phyloP scores from a whole-genome alignment of 35 echinoderm and acorn worm species.

The Apostichopus californicus region DNA sequence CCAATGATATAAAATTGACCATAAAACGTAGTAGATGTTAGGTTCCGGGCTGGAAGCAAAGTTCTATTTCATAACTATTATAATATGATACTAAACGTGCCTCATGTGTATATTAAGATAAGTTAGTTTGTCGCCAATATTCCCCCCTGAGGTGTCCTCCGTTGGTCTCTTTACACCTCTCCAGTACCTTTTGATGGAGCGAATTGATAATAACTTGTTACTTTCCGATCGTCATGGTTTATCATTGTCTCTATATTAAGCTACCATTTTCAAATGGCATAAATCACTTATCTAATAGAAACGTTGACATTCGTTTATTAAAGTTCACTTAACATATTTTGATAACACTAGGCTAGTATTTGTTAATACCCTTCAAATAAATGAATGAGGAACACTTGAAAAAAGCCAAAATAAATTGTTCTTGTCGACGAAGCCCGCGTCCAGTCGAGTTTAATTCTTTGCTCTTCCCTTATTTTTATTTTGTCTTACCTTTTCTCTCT shows the following conservation, averaged over 20 bases:
- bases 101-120: too few species aligned
- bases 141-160: background rate
- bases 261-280: background rate
- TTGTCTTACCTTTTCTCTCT: background rate
- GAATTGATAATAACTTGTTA: conserved; percentile 12
- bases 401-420: conserved; percentile 3
- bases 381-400: background rate
- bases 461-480: background rate
- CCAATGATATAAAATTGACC: too few species aligned
- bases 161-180: background rate
- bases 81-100: too few species aligned
- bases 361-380: background rate
- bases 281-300: background rate
- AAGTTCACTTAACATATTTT: background rate
- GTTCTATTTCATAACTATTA: too few species aligned
- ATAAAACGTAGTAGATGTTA: too few species aligned
- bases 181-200: background rate
- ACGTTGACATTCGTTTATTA: background rate
- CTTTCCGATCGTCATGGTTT: background rate
- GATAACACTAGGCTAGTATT: background rate
- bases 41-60: too few species aligned
- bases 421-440: background rate
- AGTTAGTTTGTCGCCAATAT: background rate
- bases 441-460: background rate
- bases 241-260: background rate